These are phyloP conservation scores for Palaemon carinicauda DNA, from an alignment of 1,140 invertebrate species.

Conservation along the genomic window DNA sequence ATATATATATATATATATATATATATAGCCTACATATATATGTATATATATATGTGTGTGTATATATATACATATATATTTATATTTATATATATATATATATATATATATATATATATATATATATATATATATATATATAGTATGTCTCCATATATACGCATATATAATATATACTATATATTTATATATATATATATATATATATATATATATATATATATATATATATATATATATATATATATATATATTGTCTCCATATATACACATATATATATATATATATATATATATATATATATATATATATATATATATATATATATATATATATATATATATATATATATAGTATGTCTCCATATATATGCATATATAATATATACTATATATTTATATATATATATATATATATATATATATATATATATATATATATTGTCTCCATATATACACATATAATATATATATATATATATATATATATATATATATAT, in stretches of 20 bases:
- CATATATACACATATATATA: neutral
- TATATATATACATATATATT: neutral
- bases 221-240: conserved; percentile 4
- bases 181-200: conserved; percentile 7
- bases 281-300: neutral
- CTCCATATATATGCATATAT: neutral
- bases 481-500: neutral
- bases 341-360: neutral
- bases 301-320: too few species aligned
- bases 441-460: neutral
- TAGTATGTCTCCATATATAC: neutral
- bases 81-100: neutral
- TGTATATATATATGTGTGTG: neutral
- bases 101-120: conserved; percentile 11
- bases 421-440: neutral
- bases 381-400: conserved; percentile 6
- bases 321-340: conserved; percentile 15
- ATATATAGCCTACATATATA: neutral
- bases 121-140: conserved; percentile 13
- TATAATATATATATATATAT: neutral
- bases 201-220: conserved; percentile 11
- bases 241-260: neutral
- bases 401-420: neutral
- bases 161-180: neutral
- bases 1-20: conserved; percentile 4